Evolutionary conservation across 1,140 invertebrate species (phyloP).

Genomic region (Drosophila pandora): DNA sequence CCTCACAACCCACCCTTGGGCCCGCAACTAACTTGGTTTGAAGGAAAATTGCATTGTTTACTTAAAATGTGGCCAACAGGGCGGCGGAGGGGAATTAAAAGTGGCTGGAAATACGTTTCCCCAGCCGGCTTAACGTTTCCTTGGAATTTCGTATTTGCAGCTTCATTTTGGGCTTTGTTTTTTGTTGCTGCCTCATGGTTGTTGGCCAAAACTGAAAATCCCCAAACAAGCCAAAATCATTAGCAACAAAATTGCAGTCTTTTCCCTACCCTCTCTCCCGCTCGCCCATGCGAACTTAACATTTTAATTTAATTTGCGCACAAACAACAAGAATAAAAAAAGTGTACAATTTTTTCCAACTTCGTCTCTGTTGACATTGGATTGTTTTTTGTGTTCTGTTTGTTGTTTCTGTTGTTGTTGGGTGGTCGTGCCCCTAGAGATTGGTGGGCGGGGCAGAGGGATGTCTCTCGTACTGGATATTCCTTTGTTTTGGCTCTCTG

Average conservation of each 20-base stretch:
- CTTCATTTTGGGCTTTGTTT: slow-evolving; percentile 10
- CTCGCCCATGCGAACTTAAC: slow-evolving; percentile 42
- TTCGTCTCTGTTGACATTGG: slow-evolving; percentile 45
- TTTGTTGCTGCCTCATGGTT: slow-evolving; percentile 33
- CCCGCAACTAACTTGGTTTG: slow-evolving; percentile 67
- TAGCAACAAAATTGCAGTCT: slow-evolving; percentile 73
- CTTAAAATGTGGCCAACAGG: slow-evolving; percentile 31
- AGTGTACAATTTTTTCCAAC: slow-evolving; percentile 29
- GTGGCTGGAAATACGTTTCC: slow-evolving; percentile 49
- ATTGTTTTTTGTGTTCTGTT: slow-evolving; percentile 27
- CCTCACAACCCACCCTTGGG: neutral
- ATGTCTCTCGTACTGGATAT: slow-evolving; percentile 46
- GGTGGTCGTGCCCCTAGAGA: slow-evolving; percentile 37
- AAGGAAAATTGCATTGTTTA: slow-evolving; percentile 72
- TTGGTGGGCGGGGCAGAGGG: slow-evolving; percentile 19
- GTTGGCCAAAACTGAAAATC: slow-evolving; percentile 59
- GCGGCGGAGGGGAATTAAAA: neutral
- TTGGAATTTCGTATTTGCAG: slow-evolving; percentile 56
- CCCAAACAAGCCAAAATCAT: slow-evolving; percentile 79
- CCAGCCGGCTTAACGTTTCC: slow-evolving; percentile 62
- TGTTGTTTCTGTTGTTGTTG: neutral
- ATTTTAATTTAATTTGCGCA: slow-evolving; percentile 80
- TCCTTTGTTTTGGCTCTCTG: slow-evolving; percentile 42
- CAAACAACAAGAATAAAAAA: slow-evolving; percentile 26
- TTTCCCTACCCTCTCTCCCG: neutral